Conservation (phyloP, 2,888 invertebrate genomes). For the Idaea straminata region DNA sequence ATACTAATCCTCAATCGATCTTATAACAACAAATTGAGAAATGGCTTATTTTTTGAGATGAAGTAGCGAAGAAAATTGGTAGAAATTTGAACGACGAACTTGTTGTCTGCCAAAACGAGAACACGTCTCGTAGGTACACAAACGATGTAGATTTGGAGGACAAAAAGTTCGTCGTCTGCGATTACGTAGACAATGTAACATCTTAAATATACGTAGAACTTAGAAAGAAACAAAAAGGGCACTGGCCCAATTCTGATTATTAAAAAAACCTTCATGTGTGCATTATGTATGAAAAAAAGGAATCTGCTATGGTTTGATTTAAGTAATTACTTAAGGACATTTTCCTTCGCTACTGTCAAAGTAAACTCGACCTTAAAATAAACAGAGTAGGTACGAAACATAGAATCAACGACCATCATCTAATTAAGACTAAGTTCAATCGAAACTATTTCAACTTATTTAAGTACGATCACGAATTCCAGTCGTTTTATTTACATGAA, state of each 20-base stretch:
- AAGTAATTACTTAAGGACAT: not conserved
- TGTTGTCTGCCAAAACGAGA: too few relatives aligned
- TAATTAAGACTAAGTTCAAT: not conserved
- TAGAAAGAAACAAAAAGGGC: too few relatives aligned
- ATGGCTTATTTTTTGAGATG: conserved; percentile 22
- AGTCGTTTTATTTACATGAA: conserved; percentile 52
- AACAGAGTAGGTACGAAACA: not conserved
- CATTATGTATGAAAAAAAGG: not conserved
- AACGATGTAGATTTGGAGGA: too few relatives aligned
- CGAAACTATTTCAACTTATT: conserved; percentile 44
- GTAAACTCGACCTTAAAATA: not conserved
- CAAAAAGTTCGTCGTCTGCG: too few relatives aligned
- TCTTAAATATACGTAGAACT: too few relatives aligned
- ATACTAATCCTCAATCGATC: conserved; percentile 28
- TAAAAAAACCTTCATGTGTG: too few relatives aligned
- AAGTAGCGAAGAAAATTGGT: not conserved
- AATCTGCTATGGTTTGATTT: not conserved
- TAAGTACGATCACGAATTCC: conserved; percentile 73
- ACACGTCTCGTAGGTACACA: too few relatives aligned
- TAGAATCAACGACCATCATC: not conserved
- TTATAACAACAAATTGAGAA: conserved; percentile 37
- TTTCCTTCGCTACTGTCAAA: not conserved
- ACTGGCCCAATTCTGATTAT: too few relatives aligned
- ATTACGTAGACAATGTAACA: too few relatives aligned
- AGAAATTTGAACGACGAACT: not conserved